Evolutionary conservation across 2,113 vertebrate genomes (phyloP).

Genomic region (Zeus faber): DNA sequence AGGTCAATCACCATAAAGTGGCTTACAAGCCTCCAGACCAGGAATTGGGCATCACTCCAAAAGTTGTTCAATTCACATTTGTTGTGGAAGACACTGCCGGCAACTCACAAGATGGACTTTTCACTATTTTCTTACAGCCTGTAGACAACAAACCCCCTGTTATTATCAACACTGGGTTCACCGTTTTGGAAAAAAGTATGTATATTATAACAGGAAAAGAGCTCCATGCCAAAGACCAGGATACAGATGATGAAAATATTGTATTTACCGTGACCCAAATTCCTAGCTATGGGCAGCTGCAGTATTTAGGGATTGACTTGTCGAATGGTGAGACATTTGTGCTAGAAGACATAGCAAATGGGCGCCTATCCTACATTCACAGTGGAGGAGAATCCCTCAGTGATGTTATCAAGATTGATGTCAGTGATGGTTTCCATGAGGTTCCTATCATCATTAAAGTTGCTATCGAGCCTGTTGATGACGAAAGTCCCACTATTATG

Average conservation of each 20-base stretch:
- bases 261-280: slow-evolving; percentile 80
- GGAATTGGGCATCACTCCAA: slow-evolving; percentile 89
- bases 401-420: slow-evolving; percentile 83
- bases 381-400: slow-evolving; percentile 77
- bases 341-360: slow-evolving; percentile 74
- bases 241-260: slow-evolving; percentile 79
- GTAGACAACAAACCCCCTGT: slow-evolving; percentile 93
- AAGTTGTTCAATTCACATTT: slow-evolving; percentile 90
- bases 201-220: slow-evolving; percentile 79
- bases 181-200: slow-evolving; percentile 78
- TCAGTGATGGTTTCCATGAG: slow-evolving; percentile 88
- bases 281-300: slow-evolving; percentile 72
- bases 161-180: slow-evolving; percentile 90
- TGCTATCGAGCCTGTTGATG: slow-evolving; percentile 79
- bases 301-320: slow-evolving; percentile 77
- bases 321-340: slow-evolving; percentile 76
- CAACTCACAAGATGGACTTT: slow-evolving; percentile 82
- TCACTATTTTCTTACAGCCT: slow-evolving; percentile 90
- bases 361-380: slow-evolving; percentile 77
- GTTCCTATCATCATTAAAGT: slow-evolving; percentile 87
- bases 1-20: slow-evolving; percentile 96
- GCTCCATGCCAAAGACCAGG: slow-evolving; percentile 77
- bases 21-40: slow-evolving; percentile 86
- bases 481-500: slow-evolving; percentile 75
- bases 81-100: slow-evolving; percentile 87